phyloP scores from a whole-genome alignment of 2,113 vertebrate species.

The Oceanites oceanicus region DNA sequence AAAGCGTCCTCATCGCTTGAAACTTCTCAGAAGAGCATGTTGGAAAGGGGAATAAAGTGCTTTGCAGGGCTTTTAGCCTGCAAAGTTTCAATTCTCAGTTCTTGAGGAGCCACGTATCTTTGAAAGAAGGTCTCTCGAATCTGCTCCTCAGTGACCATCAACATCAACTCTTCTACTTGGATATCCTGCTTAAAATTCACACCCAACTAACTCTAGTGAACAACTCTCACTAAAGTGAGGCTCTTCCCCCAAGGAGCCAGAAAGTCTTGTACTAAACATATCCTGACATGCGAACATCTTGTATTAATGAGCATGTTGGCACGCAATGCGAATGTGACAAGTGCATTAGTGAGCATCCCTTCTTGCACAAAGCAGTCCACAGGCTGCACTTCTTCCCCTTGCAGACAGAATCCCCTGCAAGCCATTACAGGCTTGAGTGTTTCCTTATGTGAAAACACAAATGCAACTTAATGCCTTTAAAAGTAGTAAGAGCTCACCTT shows the following conservation, averaged over 20 bases:
- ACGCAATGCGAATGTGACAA: neutral
- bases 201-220: neutral
- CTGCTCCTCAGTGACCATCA: neutral
- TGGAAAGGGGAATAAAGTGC: neutral
- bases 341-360: neutral
- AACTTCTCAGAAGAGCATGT: neutral
- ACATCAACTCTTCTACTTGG: neutral
- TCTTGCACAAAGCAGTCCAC: neutral
- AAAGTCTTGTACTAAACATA: neutral
- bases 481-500: neutral
- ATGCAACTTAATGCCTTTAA: neutral
- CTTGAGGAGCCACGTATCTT: neutral
- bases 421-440: neutral
- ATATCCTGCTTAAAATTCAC: neutral
- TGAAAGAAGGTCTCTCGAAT: neutral
- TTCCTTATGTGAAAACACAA: neutral
- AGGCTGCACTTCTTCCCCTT: neutral
- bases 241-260: neutral
- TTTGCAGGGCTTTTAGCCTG: neutral
- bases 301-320: neutral
- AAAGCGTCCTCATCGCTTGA: neutral
- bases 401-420: neutral
- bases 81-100: neutral
- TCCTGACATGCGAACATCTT: neutral
- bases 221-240: neutral